These are phyloP conservation scores for Phania funesta DNA, from an alignment of 2,888 invertebrate species.

Conservation along the genomic window DNA sequence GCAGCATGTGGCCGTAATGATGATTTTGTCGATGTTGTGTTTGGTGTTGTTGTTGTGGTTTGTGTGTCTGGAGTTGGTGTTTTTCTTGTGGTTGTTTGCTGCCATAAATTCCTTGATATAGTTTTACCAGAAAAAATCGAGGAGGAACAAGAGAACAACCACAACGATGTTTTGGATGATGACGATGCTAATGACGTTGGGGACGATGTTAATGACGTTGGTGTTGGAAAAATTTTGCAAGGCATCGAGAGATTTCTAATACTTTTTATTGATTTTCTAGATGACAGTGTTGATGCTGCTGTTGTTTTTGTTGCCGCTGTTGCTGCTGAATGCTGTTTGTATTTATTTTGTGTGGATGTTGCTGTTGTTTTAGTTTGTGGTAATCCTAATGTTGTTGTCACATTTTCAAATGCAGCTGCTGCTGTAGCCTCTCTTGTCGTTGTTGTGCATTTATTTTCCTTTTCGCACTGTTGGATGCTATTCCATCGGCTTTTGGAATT, in stretches of 20 bases:
- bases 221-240: constrained; percentile 27
- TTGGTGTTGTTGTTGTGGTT: neutral
- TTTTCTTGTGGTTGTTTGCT: constrained; percentile 40
- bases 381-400: constrained; percentile 13
- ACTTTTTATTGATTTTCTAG: constrained; percentile 63
- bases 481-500: constrained; percentile 50
- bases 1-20: constrained; percentile 41
- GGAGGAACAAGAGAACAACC: constrained; percentile 8
- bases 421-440: constrained; percentile 28
- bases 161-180: neutral
- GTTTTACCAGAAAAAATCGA: constrained; percentile 53
- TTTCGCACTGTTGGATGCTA: constrained; percentile 31
- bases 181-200: neutral
- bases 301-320: constrained; percentile 8
- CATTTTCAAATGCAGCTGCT: constrained; percentile 31
- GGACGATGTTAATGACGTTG: neutral
- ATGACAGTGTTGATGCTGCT: constrained; percentile 7
- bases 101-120: constrained; percentile 63
- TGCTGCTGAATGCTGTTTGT: constrained; percentile 13
- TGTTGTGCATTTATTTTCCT: constrained; percentile 24
- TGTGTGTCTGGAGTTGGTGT: constrained; percentile 27
- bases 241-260: constrained; percentile 58
- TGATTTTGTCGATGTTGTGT: constrained; percentile 9
- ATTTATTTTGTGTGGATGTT: neutral
- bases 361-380: constrained; percentile 23